phyloP scores from a whole-genome alignment of 2,888 invertebrate genomes.

The Xestia sexstrigata region DNA sequence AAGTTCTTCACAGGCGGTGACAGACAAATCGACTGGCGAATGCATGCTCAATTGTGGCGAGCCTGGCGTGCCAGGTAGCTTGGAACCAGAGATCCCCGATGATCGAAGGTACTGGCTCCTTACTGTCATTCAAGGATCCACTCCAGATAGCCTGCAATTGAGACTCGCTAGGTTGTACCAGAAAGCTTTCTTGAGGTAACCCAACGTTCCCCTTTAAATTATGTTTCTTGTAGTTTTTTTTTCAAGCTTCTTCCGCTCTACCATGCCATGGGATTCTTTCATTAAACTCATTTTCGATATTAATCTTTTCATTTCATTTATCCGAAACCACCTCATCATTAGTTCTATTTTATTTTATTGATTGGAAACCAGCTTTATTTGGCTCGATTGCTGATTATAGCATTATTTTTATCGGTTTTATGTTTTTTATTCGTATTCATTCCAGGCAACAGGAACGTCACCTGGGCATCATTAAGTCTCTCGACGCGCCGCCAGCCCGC shows the following conservation, averaged over 20 bases:
- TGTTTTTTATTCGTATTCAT: constrained; percentile 49
- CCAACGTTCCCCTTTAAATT: constrained; percentile 40
- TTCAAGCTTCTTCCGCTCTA: constrained; percentile 46
- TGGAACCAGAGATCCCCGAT: constrained; percentile 90
- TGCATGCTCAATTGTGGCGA: constrained; percentile 90
- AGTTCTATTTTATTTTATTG: neutral
- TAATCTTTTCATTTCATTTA: neutral
- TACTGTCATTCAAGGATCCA: constrained; percentile 92
- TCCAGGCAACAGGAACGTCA: constrained; percentile 95
- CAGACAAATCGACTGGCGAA: constrained; percentile 87
- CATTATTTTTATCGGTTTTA: neutral
- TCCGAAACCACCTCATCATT: neutral
- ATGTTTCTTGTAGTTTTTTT: constrained; percentile 18
- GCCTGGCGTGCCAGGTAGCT: constrained; percentile 83
- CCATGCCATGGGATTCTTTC: neutral
- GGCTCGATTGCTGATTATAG: constrained; percentile 9
- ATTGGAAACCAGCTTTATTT: constrained; percentile 44
- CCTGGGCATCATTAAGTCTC: constrained; percentile 92
- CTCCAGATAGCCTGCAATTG: constrained; percentile 93
- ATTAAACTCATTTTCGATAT: constrained; percentile 3
- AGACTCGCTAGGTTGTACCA: constrained; percentile 94
- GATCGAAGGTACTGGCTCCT: constrained; percentile 95
- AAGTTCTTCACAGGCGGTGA: constrained; percentile 81
- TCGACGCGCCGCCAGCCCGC: constrained; percentile 85
- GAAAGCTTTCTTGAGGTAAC: constrained; percentile 94